phyloP scores from a whole-genome alignment of 2,797 vertebrate genomes.

The Labeo calbasu region DNA sequence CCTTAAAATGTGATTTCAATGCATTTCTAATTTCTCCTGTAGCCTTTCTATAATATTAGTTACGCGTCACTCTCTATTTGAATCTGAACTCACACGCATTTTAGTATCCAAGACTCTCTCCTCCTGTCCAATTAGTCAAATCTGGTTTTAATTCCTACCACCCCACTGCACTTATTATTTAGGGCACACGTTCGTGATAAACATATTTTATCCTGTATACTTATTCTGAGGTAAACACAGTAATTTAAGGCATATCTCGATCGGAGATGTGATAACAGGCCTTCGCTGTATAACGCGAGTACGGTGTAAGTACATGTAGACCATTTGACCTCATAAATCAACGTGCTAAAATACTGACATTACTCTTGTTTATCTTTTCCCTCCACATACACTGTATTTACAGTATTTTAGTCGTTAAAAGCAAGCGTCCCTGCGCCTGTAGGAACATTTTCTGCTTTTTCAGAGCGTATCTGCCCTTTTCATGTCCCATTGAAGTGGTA shows the following conservation, averaged over 20 bases:
- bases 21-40: neutral
- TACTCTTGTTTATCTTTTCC: neutral
- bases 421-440: neutral
- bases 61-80: neutral
- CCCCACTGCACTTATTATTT: constrained; percentile 45
- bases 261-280: neutral
- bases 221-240: constrained; percentile 38
- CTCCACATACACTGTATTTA: neutral
- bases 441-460: neutral
- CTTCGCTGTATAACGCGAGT: neutral
- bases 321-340: constrained; percentile 18
- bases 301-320: neutral
- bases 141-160: constrained; percentile 39
- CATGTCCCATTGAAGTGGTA: constrained; percentile 1
- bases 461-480: neutral
- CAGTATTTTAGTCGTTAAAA: neutral
- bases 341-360: neutral
- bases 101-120: neutral
- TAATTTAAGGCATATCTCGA: constrained; percentile 44
- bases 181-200: constrained; percentile 50
- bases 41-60: neutral
- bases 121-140: constrained; percentile 1
- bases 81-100: neutral
- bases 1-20: neutral
- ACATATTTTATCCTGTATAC: constrained; percentile 66